Evolutionary conservation across 2,113 vertebrate genomes (phyloP).

Genomic region (Chloropsis hardwickii): DNA sequence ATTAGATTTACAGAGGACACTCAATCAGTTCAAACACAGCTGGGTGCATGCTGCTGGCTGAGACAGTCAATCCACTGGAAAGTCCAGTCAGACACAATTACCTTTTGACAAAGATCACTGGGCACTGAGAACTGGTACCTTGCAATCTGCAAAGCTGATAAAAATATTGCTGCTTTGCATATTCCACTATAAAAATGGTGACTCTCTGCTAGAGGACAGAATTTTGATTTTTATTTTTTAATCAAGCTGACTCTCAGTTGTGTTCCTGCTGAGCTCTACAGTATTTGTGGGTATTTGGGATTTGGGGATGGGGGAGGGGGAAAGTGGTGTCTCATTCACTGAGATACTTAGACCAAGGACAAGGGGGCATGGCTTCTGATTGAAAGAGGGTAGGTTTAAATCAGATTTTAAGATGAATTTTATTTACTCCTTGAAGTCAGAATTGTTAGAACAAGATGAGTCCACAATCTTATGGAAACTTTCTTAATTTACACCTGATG

Average conservation of each 20-base stretch:
- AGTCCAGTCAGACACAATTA: not conserved
- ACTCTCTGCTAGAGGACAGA: not conserved
- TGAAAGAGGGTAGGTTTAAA: not conserved
- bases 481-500: not conserved
- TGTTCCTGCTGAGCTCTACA: not conserved
- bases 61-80: not conserved
- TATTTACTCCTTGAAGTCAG: not conserved
- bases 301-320: accelerated
- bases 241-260: not conserved
- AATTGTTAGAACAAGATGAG: not conserved
- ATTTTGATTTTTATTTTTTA: not conserved
- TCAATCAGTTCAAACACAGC: not conserved
- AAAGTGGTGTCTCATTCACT: not conserved
- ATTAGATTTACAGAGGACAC: not conserved
- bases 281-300: not conserved
- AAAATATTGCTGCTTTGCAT: not conserved
- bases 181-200: not conserved
- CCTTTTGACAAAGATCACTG: not conserved
- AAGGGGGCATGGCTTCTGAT: not conserved
- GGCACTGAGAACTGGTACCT: accelerated
- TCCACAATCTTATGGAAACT: not conserved
- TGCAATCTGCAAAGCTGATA: not conserved
- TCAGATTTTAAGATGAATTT: not conserved
- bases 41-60: not conserved
- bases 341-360: not conserved